Conservation (phyloP, 2,888 invertebrate species). For the Lysandra coridon region DNA sequence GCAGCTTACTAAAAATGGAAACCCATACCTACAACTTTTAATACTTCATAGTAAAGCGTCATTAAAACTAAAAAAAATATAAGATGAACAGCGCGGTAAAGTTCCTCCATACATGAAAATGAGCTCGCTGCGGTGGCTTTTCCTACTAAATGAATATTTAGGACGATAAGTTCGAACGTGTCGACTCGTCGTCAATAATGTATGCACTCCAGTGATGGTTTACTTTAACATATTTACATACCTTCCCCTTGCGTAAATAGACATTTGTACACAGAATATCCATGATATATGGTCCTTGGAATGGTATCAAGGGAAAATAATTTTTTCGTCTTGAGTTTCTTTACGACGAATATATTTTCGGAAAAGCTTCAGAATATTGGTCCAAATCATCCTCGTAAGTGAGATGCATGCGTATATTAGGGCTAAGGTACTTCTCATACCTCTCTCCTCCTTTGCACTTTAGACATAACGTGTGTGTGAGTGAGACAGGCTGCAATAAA, state of each 20-base stretch:
- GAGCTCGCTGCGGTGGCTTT: conserved; percentile 4
- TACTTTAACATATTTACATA: conserved; percentile 17
- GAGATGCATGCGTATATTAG: neutral
- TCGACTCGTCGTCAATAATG: conserved; percentile 19
- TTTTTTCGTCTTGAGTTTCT: neutral
- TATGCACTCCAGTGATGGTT: conserved; percentile 8
- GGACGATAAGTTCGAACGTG: conserved; percentile 16
- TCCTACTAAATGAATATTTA: conserved; percentile 11
- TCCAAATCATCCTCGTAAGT: neutral
- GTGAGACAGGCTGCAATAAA: too few species aligned
- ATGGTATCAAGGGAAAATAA: neutral
- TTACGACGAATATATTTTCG: neutral
- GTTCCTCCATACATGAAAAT: conserved; percentile 6
- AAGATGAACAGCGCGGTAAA: neutral
- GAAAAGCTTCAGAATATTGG: neutral
- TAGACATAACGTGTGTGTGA: too few species aligned
- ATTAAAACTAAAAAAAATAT: neutral
- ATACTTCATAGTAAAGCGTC: neutral
- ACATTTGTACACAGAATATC: neutral
- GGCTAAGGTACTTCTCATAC: too few species aligned
- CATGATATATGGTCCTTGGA: neutral
- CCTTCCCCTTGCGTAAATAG: neutral
- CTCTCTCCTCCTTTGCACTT: too few species aligned
- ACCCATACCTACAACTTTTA: too few species aligned
- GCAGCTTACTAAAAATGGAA: too few species aligned